Percentiles rank a stretch among this genome's conserved stretches.
phyloP scores from a whole-genome alignment of 2,797 vertebrate species.

The Masticophis lateralis region DNA sequence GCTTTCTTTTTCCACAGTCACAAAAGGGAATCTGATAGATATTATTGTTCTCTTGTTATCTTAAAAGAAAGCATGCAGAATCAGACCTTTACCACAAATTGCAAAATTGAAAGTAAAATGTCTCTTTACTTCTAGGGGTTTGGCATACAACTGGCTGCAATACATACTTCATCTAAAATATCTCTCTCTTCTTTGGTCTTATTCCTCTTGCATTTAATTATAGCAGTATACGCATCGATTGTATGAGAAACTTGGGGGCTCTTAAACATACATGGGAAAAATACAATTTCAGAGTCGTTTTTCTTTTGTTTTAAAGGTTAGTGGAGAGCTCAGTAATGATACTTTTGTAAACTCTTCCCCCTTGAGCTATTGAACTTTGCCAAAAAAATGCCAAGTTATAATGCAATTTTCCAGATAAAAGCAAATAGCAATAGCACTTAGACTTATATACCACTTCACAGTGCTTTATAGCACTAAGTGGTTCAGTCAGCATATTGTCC shows the following conservation, averaged over 20 bases:
- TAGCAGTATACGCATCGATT: not conserved
- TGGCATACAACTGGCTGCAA: not conserved
- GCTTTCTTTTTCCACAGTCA: not conserved
- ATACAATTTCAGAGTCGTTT: not conserved
- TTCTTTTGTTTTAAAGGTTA: not conserved
- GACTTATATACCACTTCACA: not conserved
- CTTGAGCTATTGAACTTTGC: not conserved
- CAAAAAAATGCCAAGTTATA: not conserved
- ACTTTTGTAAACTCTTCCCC: not conserved
- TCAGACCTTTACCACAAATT: not conserved
- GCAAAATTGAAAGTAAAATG: not conserved
- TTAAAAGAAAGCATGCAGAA: slow-evolving; percentile 1
- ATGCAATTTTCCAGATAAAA: not conserved
- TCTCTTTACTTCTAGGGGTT: not conserved
- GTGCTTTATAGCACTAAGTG: not conserved
- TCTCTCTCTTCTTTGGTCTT: not conserved
- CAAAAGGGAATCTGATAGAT: not conserved
- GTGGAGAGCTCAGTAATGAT: not conserved
- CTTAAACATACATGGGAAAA: not conserved
- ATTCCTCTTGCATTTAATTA: not conserved
- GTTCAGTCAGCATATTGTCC: not conserved
- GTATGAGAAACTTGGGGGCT: not conserved
- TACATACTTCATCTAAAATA: not conserved
- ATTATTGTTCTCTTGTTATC: not conserved
- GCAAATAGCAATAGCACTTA: not conserved